Evolutionary conservation across 2,888 invertebrate species (phyloP).

Genomic region (Hyposoter didymator): DNA sequence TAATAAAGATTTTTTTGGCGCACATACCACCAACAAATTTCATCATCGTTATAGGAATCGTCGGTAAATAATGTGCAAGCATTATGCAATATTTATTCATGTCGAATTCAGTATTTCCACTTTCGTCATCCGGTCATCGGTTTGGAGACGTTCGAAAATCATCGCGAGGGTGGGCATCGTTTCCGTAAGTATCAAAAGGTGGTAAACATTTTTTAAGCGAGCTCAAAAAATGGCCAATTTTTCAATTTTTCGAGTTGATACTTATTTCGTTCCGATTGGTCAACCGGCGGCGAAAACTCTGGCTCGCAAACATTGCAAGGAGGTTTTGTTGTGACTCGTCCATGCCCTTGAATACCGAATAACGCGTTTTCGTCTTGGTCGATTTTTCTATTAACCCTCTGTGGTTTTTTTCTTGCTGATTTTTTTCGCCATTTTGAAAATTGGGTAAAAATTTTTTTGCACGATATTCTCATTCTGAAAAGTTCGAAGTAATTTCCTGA

Average conservation of each 20-base stretch:
- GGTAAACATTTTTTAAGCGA: background rate
- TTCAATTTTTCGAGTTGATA: too few species aligned
- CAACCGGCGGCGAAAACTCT: too few species aligned
- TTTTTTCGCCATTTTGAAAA: too few species aligned
- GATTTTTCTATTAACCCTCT: background rate
- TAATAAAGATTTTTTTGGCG: conserved; percentile 64
- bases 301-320: too few species aligned
- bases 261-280: too few species aligned
- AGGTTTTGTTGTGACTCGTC: too few species aligned
- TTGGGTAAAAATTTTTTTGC: too few species aligned
- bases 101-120: background rate
- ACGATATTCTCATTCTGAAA: too few species aligned
- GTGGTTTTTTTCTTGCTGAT: too few species aligned
- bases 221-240: background rate
- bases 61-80: background rate
- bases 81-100: background rate
- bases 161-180: background rate
- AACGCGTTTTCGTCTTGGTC: background rate
- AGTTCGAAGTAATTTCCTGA: too few species aligned
- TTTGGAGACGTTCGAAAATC: background rate
- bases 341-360: background rate
- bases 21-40: conserved; percentile 35
- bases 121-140: background rate
- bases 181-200: conserved; percentile 5
- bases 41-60: conserved; percentile 20